phyloP scores from a whole-genome alignment of 35 echinoderm and acorn worm species.

The Apostichopus japonicus region DNA sequence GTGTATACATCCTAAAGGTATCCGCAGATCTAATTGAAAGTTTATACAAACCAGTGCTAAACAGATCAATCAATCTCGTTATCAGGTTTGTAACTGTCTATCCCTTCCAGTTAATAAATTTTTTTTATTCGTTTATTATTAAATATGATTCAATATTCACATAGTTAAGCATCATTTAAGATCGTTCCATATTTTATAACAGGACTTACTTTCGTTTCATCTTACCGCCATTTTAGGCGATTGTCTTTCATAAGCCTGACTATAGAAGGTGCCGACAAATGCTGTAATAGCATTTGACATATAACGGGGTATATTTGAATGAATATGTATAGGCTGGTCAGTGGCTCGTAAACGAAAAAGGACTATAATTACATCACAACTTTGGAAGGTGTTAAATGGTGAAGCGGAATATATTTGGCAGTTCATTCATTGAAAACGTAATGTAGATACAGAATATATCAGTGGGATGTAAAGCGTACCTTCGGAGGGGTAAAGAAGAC shows the following conservation, averaged over 20 bases:
- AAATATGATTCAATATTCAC: constrained; percentile 5
- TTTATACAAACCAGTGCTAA: not conserved
- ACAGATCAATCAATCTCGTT: not conserved
- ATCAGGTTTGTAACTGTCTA: not conserved
- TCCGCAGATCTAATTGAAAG: not conserved
- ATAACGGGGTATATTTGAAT: not conserved
- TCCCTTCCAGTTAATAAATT: not conserved
- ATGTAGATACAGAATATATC: no score
- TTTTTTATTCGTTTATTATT: not conserved
- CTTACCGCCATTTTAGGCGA: not conserved
- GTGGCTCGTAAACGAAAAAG: not conserved
- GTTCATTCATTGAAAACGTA: no score
- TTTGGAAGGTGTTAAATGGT: no score
- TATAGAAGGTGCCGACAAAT: not conserved
- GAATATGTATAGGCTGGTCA: not conserved
- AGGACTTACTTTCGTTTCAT: not conserved
- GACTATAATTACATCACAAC: no score
- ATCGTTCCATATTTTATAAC: not conserved
- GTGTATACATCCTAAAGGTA: not conserved
- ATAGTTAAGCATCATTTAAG: not conserved
- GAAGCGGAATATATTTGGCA: no score
- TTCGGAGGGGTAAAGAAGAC: no score
- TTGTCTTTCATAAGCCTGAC: not conserved
- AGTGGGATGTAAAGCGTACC: no score
- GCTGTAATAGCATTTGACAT: not conserved